Conservation (phyloP, 2,797 vertebrate species). For the Pangasius macronema region DNA sequence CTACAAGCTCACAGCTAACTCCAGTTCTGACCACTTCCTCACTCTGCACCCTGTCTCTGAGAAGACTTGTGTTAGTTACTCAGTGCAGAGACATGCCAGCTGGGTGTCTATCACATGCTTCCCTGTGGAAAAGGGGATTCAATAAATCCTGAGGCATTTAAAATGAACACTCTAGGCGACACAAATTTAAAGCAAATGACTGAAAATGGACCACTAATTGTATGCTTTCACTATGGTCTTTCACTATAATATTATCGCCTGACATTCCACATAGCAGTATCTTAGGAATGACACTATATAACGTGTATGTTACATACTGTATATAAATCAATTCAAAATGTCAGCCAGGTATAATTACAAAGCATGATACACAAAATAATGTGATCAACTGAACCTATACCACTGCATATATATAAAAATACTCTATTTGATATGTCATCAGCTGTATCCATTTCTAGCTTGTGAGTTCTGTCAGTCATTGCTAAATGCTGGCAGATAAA, state of each 20-base stretch:
- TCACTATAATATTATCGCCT: conserved; percentile 17
- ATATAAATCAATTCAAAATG: conserved; percentile 14
- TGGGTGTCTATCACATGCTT: conserved; percentile 12
- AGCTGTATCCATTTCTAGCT: conserved; percentile 24
- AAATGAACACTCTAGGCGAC: conserved; percentile 6
- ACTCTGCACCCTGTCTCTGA: conserved; percentile 41
- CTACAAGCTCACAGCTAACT: conserved; percentile 47
- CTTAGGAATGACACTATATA: background rate
- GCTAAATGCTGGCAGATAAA: conserved; percentile 61
- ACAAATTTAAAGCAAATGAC: background rate
- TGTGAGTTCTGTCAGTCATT: conserved; percentile 63
- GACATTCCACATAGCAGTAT: conserved; percentile 4
- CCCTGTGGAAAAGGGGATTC: conserved; percentile 1
- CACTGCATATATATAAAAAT: background rate
- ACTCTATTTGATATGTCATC: background rate
- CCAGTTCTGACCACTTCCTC: conserved; percentile 39
- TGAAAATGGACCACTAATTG: background rate
- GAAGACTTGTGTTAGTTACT: conserved; percentile 26
- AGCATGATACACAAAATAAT: background rate
- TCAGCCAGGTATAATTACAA: conserved; percentile 4
- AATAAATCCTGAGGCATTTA: conserved; percentile 1
- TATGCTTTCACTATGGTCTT: conserved; percentile 6
- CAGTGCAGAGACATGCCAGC: conserved; percentile 10
- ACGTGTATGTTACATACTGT: background rate
- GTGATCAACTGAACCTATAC: background rate